Base-by-base conservation (phyloP, 2,888 invertebrate species). In the Drosophila kuntzei region DNA sequence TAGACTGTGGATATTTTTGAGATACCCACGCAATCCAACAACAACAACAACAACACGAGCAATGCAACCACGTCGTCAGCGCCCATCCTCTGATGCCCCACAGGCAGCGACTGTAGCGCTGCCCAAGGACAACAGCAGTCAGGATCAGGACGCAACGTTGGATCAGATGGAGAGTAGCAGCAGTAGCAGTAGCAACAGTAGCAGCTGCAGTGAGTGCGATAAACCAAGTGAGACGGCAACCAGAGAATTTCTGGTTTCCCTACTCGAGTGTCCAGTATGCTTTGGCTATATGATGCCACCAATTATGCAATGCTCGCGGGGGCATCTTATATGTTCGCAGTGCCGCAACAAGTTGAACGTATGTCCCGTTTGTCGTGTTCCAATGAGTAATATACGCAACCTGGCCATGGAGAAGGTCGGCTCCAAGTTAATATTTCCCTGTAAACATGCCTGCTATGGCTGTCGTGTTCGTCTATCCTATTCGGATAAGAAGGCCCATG, bases 401-500 rank as follows among this genome's bases (percentile, higher is more conserved):
- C 94, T 99, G 90, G 99, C 98, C 20, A 99, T 99, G 98, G 99
- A 99, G 92, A 99, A 99, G 93, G 98, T 99, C 34, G 99, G 99
- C 34, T 97, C 97, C 87, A 98, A 98, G 87, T 97, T 99, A 55
- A 96, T 97, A 95, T 99, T 99, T 90, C 99, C 99, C 0, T 99
- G 99, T 93, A 99, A 98, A 93, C 99, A 99, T 93, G 96, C 97
- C 59, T 96, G 96, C 81, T 97, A 97, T 68, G 99, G 99, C 49
- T 99, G 99, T 91, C 95, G 95, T 3, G 95, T 96, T 77, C 96
- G 97, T 12, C 94, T 99, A 12, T 95, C 98, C 12, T 97, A 98
- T 92, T 97, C 98, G n/a, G 98, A 99, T 82, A 99, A 99, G 92
- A 96, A 96, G 3, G 98, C 98, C 84, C 99, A 99, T 90, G 99